Evolutionary conservation across 1,140 invertebrate genomes (phyloP), one percentile per base, ranked within the genome.

Genomic region (Elymnias hypermnestra): DNA sequence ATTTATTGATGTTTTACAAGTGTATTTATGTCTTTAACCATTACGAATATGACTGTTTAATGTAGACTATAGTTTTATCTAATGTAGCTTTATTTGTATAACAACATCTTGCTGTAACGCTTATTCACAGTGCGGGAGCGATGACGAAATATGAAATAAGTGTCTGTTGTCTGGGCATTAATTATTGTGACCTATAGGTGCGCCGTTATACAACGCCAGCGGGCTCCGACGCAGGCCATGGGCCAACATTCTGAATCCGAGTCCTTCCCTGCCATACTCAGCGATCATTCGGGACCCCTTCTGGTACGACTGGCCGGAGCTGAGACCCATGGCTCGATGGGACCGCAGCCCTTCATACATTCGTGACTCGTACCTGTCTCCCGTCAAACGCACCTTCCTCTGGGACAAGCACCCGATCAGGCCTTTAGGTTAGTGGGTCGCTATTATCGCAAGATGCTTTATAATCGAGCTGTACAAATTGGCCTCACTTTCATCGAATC

Each of bases 331-430:
- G 49, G 87, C 89, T 56, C 87, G 89, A 58, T 90, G 88, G 86
- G 88, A 88, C 66, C 87, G 84, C 66, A 91, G 90, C 60, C 94
- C 94, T 42, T 95, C 92, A 68, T 94, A 92, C 87, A 88, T 95
- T 63, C 89, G 94, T 48, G 92, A 94, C 88, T 94, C 93, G 64
- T 96, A 94, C 87, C 90, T 95, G 69, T 95, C 94, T 60, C 94
- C 94, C 36, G 89, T 95, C 71, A 95, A 95, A 89, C 92, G 93
- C 83, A 92, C 91, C 84, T 95, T 94, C 87, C 89, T 95, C 59
- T 95, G 94, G 94, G 92, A 92, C 75, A 92, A 93, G 86, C 94
- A 96, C 84, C 94, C 94, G 70, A 90, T 94, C 81, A 92, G 94
- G 87, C 93, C 95, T 76, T 93, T 94, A 83, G 94, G 86, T 87